Evolutionary conservation across 2,888 invertebrate species (phyloP).

Genomic region (Clanis bilineata): DNA sequence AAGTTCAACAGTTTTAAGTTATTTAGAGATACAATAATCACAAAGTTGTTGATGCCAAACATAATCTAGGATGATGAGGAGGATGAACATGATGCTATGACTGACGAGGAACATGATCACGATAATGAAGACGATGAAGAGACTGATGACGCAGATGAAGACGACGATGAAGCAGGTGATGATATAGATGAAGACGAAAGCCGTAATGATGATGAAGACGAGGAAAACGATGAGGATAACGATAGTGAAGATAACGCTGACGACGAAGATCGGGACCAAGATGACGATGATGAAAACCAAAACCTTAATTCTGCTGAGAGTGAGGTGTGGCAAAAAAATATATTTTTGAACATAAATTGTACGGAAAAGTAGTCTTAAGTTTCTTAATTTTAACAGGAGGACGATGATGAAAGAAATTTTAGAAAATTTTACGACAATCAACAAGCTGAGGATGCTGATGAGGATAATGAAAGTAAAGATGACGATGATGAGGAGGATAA

Average conservation of each 20-base stretch:
- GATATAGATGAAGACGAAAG: slow-evolving; percentile 47
- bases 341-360: background rate
- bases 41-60: background rate
- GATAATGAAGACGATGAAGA: slow-evolving; percentile 44
- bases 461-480: slow-evolving; percentile 41
- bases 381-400: slow-evolving; percentile 21
- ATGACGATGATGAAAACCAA: slow-evolving; percentile 32
- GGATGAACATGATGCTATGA: slow-evolving; percentile 34
- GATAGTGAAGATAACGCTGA: slow-evolving; percentile 49
- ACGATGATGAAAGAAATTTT: slow-evolving; percentile 27
- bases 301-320: slow-evolving; percentile 36
- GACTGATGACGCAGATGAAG: slow-evolving; percentile 17
- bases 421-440: slow-evolving; percentile 38
- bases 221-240: slow-evolving; percentile 46
- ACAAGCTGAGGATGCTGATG: slow-evolving; percentile 38
- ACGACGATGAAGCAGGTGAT: slow-evolving; percentile 36
- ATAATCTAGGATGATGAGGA: slow-evolving; percentile 28
- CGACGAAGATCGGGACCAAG: slow-evolving; percentile 42
- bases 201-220: slow-evolving; percentile 36
- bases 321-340: slow-evolving; percentile 37
- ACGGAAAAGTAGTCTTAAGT: background rate
- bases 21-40: background rate
- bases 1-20: background rate
- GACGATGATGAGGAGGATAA: slow-evolving; percentile 44
- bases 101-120: slow-evolving; percentile 41